These are phyloP conservation scores for Amazona guildingii DNA, from an alignment of 2,113 vertebrate genomes.

Conservation along the genomic window DNA sequence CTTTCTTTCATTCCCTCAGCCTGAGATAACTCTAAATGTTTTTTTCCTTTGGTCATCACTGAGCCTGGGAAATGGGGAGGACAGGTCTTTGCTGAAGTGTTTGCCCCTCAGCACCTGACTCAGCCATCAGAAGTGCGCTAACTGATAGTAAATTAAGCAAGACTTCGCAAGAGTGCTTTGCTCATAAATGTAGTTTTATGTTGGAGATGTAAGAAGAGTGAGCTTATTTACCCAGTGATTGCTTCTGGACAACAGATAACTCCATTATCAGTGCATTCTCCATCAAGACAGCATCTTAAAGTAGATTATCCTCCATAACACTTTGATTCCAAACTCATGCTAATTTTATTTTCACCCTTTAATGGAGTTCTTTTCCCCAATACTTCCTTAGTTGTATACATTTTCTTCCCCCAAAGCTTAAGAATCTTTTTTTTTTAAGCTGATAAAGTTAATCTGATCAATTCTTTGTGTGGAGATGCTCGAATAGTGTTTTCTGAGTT, in stretches of 20 bases:
- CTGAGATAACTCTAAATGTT: neutral
- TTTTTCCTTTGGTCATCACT: neutral
- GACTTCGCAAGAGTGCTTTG: neutral
- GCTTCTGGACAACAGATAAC: neutral
- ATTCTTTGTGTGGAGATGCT: neutral
- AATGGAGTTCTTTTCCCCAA: neutral
- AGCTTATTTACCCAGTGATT: neutral
- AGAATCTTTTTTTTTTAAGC: neutral
- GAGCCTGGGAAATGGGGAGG: neutral
- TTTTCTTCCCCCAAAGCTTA: neutral
- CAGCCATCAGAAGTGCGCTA: neutral
- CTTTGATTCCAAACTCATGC: neutral
- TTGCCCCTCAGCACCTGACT: neutral
- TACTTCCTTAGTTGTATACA: neutral
- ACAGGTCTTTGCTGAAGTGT: neutral
- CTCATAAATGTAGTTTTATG: neutral
- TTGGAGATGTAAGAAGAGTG: neutral
- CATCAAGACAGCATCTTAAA: neutral
- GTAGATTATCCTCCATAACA: neutral
- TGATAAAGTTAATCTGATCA: neutral
- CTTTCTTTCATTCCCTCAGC: neutral
- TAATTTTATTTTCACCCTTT: neutral
- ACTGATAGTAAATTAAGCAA: neutral
- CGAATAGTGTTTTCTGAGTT: neutral
- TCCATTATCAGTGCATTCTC: neutral